phyloP scores from a whole-genome alignment of 2,113 vertebrate genomes.

The Pluvialis apricaria region DNA sequence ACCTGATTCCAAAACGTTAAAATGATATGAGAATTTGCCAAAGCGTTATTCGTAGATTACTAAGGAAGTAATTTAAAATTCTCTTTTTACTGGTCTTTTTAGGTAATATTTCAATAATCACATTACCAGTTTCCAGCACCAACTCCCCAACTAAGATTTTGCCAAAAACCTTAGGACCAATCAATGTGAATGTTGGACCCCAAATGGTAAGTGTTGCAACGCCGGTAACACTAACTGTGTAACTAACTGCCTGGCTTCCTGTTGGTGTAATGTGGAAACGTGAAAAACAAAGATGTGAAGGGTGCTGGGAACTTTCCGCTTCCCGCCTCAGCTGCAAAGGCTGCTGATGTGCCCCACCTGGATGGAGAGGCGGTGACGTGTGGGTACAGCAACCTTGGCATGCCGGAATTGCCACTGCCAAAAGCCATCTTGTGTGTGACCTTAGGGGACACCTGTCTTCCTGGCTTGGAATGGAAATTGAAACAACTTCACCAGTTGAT shows the following conservation, averaged over 20 bases:
- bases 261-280: not conserved
- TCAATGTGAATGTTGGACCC: constrained; percentile 81
- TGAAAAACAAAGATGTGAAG: not conserved
- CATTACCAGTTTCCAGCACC: constrained; percentile 72
- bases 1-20: not conserved
- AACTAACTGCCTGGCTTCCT: not conserved
- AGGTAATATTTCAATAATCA: constrained; percentile 76
- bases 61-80: not conserved
- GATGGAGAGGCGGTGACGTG: not conserved
- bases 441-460: not conserved
- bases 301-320: not conserved
- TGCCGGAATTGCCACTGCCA: not conserved
- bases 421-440: fast-evolving
- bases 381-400: not conserved
- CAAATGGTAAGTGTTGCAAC: constrained; percentile 76
- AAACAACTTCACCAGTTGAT: not conserved
- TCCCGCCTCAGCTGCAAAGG: not conserved
- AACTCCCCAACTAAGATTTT: constrained; percentile 77
- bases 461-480: not conserved
- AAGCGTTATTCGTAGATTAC: not conserved
- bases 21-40: not conserved
- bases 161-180: constrained; percentile 78
- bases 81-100: constrained; percentile 40
- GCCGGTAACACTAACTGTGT: not conserved
- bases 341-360: not conserved